Evolutionary conservation across 2,113 vertebrate species (phyloP).

Genomic region (Nerophis lumbriciformis): DNA sequence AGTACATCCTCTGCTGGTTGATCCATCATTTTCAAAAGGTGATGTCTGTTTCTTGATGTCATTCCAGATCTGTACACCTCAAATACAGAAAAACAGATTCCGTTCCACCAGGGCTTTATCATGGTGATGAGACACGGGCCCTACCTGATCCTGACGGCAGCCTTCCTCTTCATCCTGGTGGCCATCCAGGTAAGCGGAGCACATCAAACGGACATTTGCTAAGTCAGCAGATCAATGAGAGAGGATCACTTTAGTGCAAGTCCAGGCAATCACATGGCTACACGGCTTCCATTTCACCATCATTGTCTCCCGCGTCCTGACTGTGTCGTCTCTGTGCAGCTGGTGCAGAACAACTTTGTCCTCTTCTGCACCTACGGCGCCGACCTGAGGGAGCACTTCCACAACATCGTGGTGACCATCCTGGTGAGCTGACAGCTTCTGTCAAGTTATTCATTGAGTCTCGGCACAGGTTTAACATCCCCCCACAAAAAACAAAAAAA

Average conservation of each 20-base stretch:
- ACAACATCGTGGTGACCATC: conserved; percentile 89
- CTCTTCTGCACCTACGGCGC: conserved; percentile 91
- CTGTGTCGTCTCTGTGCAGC: conserved; percentile 65
- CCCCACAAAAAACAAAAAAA: background rate
- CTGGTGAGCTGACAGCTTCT: conserved; percentile 75
- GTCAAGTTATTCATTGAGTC: background rate
- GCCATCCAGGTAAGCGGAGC: conserved; percentile 85
- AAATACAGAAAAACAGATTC: conserved; percentile 74
- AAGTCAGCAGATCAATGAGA: background rate
- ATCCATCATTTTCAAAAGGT: too few relatives aligned
- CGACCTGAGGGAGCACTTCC: conserved; percentile 82
- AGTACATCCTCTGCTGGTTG: too few relatives aligned
- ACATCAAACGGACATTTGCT: background rate
- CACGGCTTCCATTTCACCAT: too few relatives aligned
- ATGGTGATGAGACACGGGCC: conserved; percentile 84
- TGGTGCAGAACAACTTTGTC: conserved; percentile 93
- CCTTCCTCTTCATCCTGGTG: conserved; percentile 92
- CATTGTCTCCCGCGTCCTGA: conserved; percentile 7
- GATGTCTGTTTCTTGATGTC: background rate
- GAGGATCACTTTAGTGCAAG: conserved; percentile 9
- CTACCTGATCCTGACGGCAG: conserved; percentile 82
- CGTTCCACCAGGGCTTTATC: conserved; percentile 83
- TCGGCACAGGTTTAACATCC: background rate
- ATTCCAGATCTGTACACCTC: conserved; percentile 76
- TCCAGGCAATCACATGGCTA: background rate